Percentiles rank a stretch among this genome's conserved stretches.
Evolutionary conservation across 2,113 vertebrate genomes (phyloP).

Genomic region (Vicugna pacos): DNA sequence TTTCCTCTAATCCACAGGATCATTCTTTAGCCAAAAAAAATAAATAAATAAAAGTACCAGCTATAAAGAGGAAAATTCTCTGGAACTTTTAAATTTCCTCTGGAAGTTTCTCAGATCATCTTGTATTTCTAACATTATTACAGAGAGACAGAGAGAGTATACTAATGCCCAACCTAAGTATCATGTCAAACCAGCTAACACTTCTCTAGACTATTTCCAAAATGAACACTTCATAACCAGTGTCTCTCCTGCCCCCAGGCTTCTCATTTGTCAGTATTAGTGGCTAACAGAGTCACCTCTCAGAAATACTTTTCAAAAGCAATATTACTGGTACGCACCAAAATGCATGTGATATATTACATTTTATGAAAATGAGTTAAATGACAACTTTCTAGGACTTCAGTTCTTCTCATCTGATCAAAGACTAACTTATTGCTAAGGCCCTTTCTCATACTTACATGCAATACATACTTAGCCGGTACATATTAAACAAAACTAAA

Average conservation of each 20-base stretch:
- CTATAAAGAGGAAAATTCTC: background rate
- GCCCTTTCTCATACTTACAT: background rate
- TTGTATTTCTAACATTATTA: background rate
- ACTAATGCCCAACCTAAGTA: background rate
- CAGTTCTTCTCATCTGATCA: constrained; percentile 12
- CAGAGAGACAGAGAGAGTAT: background rate
- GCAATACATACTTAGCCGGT: background rate
- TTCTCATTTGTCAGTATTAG: background rate
- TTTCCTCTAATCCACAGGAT: background rate
- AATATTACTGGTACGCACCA: background rate
- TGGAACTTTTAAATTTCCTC: background rate
- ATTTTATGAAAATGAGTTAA: background rate
- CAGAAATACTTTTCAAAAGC: background rate
- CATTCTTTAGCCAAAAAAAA: background rate
- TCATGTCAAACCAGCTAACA: background rate
- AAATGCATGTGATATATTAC: background rate
- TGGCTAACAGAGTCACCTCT: background rate
- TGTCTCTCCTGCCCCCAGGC: background rate
- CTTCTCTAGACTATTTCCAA: background rate
- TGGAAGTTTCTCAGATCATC: background rate
- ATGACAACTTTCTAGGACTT: background rate
- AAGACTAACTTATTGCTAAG: constrained; percentile 16
- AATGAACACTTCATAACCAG: background rate
- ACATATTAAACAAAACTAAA: constrained; percentile 8
- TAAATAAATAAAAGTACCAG: background rate